phyloP scores from a whole-genome alignment of 2,888 invertebrate genomes.

The Cataglyphis livida region DNA sequence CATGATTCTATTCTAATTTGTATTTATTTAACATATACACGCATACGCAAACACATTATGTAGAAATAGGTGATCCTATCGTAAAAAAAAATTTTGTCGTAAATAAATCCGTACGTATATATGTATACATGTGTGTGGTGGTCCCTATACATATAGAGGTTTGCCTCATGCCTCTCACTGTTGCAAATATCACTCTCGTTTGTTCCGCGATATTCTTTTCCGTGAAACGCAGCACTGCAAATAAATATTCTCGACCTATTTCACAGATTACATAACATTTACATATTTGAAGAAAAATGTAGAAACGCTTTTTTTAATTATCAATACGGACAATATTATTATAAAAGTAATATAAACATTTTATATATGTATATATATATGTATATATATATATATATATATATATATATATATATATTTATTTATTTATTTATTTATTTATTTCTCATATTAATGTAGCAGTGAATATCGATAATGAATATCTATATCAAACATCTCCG shows the following conservation, averaged over 20 bases:
- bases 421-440: neutral
- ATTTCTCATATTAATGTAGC: neutral
- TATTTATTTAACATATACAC: neutral
- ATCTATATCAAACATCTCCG: neutral
- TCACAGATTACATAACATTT: neutral
- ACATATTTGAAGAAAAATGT: neutral
- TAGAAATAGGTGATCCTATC: conserved; percentile 1
- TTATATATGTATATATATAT: too few species aligned
- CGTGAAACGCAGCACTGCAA: neutral
- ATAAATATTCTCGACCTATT: neutral
- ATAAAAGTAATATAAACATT: too few species aligned
- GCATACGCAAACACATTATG: neutral
- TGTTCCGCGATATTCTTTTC: neutral
- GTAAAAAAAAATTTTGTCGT: conserved; percentile 1
- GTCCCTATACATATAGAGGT: neutral
- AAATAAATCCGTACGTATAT: neutral
- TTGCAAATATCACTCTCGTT: conserved; percentile 8
- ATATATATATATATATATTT: neutral
- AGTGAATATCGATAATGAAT: neutral
- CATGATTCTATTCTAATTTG: conserved; percentile 20
- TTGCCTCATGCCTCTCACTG: neutral
- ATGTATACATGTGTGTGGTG: neutral
- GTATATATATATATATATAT: neutral
- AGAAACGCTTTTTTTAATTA: neutral
- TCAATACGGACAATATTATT: too few species aligned